phyloP scores from a whole-genome alignment of 2,113 vertebrate species.

The Chauna torquata region DNA sequence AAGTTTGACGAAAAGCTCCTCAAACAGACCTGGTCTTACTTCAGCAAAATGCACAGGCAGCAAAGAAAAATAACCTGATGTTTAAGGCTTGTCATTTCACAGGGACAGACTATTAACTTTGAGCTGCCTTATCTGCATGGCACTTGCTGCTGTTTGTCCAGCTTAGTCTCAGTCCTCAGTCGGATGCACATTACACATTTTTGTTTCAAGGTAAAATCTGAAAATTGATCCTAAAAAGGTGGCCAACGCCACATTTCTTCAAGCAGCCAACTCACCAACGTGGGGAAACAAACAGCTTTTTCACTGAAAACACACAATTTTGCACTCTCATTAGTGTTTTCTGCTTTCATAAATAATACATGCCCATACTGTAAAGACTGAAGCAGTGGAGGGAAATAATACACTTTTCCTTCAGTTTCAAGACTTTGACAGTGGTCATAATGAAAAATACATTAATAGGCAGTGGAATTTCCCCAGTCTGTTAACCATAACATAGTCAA shows the following conservation, averaged over 20 bases:
- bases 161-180: not conserved
- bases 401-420: not conserved
- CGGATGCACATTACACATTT: not conserved
- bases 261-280: accelerated
- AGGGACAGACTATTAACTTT: not conserved
- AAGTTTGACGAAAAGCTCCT: not conserved
- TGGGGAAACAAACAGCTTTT: not conserved
- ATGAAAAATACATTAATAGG: not conserved
- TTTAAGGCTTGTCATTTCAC: not conserved
- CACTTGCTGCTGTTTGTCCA: not conserved
- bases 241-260: not conserved
- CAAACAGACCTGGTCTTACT: not conserved
- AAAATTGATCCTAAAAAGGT: not conserved
- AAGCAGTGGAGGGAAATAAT: not conserved
- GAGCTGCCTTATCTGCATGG: not conserved
- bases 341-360: not conserved
- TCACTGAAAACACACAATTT: not conserved
- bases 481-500: not conserved
- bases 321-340: not conserved
- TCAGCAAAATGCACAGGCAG: not conserved
- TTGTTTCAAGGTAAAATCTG: not conserved
- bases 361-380: accelerated
- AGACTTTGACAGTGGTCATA: not conserved
- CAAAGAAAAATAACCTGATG: not conserved
- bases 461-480: not conserved